phyloP scores from a whole-genome alignment of 2,113 vertebrate species.

The Passer domesticus region DNA sequence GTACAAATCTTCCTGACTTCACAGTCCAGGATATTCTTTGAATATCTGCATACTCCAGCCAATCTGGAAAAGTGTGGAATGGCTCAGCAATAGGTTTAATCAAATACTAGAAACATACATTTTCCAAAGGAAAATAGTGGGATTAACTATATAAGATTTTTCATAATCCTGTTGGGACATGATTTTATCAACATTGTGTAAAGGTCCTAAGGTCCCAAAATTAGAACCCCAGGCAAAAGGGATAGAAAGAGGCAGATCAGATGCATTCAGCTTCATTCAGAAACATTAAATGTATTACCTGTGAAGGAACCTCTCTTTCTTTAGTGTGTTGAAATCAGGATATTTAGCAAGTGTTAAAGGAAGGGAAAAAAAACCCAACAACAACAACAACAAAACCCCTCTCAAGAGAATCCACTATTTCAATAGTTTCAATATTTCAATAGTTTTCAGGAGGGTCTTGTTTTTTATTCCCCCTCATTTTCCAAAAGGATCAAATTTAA shows the following conservation, averaged over 20 bases:
- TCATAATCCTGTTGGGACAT: neutral
- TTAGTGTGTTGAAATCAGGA: rapidly evolving
- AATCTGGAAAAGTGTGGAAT: neutral
- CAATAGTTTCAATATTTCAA: neutral
- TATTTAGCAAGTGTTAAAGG: neutral
- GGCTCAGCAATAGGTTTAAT: neutral
- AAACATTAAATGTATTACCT: neutral
- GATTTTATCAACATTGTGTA: neutral
- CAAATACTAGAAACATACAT: neutral
- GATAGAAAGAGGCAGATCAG: neutral
- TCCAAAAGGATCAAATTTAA: neutral
- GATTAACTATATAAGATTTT: neutral
- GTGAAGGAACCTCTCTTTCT: neutral
- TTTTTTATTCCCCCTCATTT: neutral
- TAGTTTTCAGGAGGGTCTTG: neutral
- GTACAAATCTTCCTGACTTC: neutral
- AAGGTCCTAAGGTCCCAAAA: neutral
- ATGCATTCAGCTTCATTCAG: neutral
- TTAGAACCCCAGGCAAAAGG: neutral
- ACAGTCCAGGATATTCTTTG: neutral
- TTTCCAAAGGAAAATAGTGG: neutral
- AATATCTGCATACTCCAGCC: neutral
- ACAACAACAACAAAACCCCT: no score
- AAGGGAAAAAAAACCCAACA: neutral
- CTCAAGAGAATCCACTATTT: neutral